phyloP scores from a whole-genome alignment of 1,140 invertebrate genomes.

The Euglossa dilemma region DNA sequence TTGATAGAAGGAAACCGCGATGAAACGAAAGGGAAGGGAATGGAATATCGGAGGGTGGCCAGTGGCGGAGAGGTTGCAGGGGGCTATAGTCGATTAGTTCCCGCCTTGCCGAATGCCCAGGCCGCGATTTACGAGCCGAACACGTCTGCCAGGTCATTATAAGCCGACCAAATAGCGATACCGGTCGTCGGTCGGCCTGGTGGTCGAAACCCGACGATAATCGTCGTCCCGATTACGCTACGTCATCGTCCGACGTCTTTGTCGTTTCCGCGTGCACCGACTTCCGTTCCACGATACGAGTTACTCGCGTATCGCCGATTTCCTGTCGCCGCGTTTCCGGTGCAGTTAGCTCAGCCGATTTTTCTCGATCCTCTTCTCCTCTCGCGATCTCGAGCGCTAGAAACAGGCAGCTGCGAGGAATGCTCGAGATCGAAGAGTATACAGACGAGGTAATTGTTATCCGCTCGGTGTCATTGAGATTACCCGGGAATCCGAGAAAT shows the following conservation, averaged over 20 bases:
- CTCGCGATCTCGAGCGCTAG: background rate
- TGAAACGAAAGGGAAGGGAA: conserved; percentile 68
- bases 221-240: conserved; percentile 54
- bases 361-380: background rate
- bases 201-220: conserved; percentile 59
- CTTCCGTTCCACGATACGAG: conserved; percentile 59
- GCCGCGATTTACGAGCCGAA: conserved; percentile 60
- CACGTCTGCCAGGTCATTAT: conserved; percentile 56
- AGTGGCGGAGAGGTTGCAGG: conserved; percentile 2
- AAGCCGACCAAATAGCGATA: conserved; percentile 49
- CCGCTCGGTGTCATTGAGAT: conserved; percentile 1
- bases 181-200: conserved; percentile 14
- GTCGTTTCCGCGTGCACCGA: conserved; percentile 36
- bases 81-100: conserved; percentile 62
- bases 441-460: background rate
- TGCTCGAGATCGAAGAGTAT: background rate
- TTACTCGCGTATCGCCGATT: conserved; percentile 44
- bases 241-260: conserved; percentile 1
- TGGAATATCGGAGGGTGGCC: conserved; percentile 61
- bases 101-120: conserved; percentile 65
- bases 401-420: conserved; percentile 9
- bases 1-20: conserved; percentile 70
- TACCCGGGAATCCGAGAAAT: conserved; percentile 4
- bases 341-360: conserved; percentile 6
- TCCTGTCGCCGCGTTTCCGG: conserved; percentile 36